phyloP scores from a whole-genome alignment of 2,113 vertebrate genomes.

The Grantiella picta region DNA sequence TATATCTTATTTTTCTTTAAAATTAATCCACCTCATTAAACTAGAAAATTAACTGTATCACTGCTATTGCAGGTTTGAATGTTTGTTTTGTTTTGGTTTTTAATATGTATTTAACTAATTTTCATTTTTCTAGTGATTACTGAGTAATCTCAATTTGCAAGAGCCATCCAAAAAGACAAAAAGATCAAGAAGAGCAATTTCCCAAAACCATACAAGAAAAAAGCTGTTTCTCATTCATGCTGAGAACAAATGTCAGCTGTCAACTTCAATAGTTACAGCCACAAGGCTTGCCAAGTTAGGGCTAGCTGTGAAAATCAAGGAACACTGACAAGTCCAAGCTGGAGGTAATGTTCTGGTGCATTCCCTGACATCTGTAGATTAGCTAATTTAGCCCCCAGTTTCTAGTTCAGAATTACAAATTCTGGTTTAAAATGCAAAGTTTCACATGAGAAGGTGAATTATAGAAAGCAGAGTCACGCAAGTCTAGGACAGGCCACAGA shows the following conservation, averaged over 20 bases:
- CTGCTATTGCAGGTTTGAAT: neutral
- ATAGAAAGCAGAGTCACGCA: neutral
- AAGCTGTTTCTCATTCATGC: neutral
- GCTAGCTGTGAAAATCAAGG: neutral
- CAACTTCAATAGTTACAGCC: neutral
- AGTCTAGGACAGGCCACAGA: accelerated
- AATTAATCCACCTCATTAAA: neutral
- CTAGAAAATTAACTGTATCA: neutral
- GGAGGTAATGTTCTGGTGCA: neutral
- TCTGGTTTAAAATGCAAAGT: neutral
- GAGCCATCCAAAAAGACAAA: neutral
- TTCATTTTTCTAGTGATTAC: neutral
- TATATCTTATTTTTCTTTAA: neutral
- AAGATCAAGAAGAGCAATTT: neutral
- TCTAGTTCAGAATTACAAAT: neutral
- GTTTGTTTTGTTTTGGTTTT: neutral
- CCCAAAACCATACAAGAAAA: neutral
- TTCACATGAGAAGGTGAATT: neutral
- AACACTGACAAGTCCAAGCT: neutral
- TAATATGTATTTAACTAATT: neutral
- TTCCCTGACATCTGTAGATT: neutral
- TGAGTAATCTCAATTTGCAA: neutral
- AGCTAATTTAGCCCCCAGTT: neutral
- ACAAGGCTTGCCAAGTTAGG: neutral
- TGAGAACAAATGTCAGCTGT: neutral